phyloP scores from a whole-genome alignment of 1,140 invertebrate species.

The Pseudobourletiella spinata region DNA sequence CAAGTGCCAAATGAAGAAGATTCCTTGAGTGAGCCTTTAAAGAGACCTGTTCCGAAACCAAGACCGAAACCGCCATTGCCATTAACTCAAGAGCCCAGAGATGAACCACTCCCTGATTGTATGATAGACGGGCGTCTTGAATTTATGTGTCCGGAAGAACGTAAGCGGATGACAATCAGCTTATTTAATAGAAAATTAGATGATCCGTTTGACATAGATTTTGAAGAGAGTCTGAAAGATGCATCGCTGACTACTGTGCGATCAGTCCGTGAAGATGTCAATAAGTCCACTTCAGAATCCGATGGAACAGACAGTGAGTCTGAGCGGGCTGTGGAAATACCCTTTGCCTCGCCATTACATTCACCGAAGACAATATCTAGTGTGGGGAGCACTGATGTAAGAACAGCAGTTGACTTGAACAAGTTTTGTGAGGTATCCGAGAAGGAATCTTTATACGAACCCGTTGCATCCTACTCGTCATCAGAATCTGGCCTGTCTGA shows the following conservation, averaged over 20 bases:
- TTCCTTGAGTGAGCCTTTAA: too few relatives aligned
- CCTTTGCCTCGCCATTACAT: too few relatives aligned
- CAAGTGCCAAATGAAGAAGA: too few relatives aligned
- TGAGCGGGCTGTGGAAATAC: too few relatives aligned
- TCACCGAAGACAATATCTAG: too few relatives aligned
- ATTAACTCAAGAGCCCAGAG: neutral
- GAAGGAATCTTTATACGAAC: conserved; percentile 20
- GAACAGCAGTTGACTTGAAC: too few relatives aligned
- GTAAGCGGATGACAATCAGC: conserved; percentile 29
- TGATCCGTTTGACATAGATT: conserved; percentile 30
- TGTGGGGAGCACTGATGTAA: too few relatives aligned
- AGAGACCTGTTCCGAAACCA: too few relatives aligned
- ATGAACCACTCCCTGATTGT: neutral
- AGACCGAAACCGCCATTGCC: conserved; percentile 1
- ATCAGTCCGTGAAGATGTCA: neutral
- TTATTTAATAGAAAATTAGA: conserved; percentile 18
- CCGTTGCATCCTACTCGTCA: conserved; percentile 18
- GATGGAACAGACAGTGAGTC: too few relatives aligned
- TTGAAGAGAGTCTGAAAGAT: conserved; percentile 22
- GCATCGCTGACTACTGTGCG: neutral
- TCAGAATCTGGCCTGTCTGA: conserved; percentile 11
- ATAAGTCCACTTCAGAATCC: too few relatives aligned
- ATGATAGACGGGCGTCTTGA: neutral
- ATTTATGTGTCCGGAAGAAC: too few relatives aligned
- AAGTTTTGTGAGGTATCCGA: too few relatives aligned